phyloP scores from a whole-genome alignment of 2,113 vertebrate species.

The Maccullochella peelii region DNA sequence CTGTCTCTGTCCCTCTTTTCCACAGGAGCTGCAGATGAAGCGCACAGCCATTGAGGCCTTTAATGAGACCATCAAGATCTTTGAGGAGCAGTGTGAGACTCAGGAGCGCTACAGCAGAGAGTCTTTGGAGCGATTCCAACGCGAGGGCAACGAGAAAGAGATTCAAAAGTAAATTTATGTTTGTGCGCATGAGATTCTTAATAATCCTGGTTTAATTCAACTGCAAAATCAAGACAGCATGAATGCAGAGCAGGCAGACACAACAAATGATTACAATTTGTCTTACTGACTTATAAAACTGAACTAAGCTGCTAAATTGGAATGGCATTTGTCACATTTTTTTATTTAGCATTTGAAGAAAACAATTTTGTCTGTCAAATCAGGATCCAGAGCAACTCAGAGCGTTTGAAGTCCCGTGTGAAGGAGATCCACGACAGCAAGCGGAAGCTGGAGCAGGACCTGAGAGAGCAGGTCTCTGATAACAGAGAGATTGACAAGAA shows the following conservation, averaged over 20 bases:
- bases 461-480: slow-evolving; percentile 94
- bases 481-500: slow-evolving; percentile 98
- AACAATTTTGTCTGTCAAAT: neutral
- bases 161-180: slow-evolving; percentile 89
- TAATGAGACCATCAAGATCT: slow-evolving; percentile 99
- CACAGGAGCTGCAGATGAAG: slow-evolving; percentile 98
- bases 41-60: slow-evolving; percentile 98
- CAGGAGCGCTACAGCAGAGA: slow-evolving; percentile 98
- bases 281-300: neutral
- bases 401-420: slow-evolving; percentile 96
- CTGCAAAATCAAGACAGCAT: slow-evolving; percentile 2
- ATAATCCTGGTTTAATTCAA: neutral
- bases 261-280: neutral
- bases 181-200: neutral
- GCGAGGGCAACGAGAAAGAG: slow-evolving; percentile 97
- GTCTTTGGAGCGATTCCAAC: slow-evolving; percentile 96
- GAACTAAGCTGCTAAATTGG: neutral
- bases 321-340: neutral
- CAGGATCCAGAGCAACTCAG: slow-evolving; percentile 96
- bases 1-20: neutral
- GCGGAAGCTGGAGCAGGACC: slow-evolving; percentile 92
- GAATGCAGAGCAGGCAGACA: neutral
- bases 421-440: slow-evolving; percentile 98
- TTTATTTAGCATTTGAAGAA: neutral
- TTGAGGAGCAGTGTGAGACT: slow-evolving; percentile 98